Percentiles rank a stretch among this genome's conserved stretches.
phyloP scores from a whole-genome alignment of 1,140 invertebrate species.

The Brachionus rotundiformis region DNA sequence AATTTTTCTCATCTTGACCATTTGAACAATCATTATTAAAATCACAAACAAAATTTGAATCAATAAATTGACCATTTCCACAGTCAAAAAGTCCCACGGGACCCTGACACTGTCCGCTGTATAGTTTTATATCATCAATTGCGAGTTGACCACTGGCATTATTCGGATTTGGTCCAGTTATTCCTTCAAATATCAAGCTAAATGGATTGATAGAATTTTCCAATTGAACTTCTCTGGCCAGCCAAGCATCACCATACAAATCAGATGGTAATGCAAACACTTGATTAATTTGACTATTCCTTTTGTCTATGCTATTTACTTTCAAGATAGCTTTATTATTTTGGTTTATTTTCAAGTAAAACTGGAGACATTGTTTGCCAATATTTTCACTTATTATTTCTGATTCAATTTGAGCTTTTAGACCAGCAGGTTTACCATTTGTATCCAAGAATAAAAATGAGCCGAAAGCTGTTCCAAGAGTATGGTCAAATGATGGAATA shows the following conservation, averaged over 20 bases:
- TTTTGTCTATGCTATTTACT: background rate
- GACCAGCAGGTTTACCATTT: background rate
- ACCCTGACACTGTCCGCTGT: constrained; percentile 54
- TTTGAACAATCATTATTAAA: constrained; percentile 58
- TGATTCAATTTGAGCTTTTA: constrained; percentile 44
- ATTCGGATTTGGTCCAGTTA: constrained; percentile 53
- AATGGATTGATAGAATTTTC: background rate
- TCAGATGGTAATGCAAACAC: background rate
- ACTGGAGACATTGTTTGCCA: constrained; percentile 41
- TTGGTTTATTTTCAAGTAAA: constrained; percentile 25
- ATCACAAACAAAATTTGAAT: constrained; percentile 57
- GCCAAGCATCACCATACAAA: background rate
- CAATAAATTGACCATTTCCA: constrained; percentile 53
- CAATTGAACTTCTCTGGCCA: constrained; percentile 14
- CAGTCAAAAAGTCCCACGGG: constrained; percentile 54
- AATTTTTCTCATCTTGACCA: constrained; percentile 59
- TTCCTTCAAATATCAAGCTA: constrained; percentile 48
- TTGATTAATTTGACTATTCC: background rate
- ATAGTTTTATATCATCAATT: constrained; percentile 56
- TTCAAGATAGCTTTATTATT: constrained; percentile 22
- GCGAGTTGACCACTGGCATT: constrained; percentile 55
- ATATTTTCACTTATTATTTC: background rate
- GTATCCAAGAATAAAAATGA: constrained; percentile 42
- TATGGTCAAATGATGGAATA: constrained; percentile 55
- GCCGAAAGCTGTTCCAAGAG: background rate